A percentile compares a stretch with the other conserved stretches of the same genome.
These are phyloP conservation scores for Eristalinus sepulchralis DNA, from an alignment of 2,888 invertebrate species.

Conservation along the genomic window DNA sequence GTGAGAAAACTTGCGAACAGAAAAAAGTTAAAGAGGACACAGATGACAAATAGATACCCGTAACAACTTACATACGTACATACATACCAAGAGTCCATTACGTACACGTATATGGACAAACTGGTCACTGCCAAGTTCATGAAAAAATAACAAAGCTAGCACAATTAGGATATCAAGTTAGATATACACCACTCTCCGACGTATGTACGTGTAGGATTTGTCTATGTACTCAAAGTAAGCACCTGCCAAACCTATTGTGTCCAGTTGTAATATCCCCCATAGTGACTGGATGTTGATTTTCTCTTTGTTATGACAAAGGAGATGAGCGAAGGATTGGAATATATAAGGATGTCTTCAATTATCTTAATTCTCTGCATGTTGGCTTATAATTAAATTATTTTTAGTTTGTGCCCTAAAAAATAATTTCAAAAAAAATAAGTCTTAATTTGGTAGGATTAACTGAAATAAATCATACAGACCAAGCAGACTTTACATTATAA, in stretches of 20 bases:
- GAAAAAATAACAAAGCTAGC: conserved; percentile 54
- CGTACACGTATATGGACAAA: conserved; percentile 37
- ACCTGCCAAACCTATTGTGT: conserved; percentile 50
- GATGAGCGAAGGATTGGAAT: background rate
- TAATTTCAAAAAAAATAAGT: no score
- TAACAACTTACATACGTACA: conserved; percentile 29
- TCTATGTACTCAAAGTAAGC: conserved; percentile 31
- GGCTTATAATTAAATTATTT: background rate
- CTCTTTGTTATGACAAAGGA: conserved; percentile 50
- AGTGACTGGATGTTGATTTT: conserved; percentile 55
- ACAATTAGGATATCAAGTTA: conserved; percentile 49
- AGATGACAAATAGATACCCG: conserved; percentile 64
- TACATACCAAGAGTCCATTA: conserved; percentile 27
- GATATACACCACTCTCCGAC: conserved; percentile 33
- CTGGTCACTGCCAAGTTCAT: conserved; percentile 60
- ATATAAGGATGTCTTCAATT: background rate
- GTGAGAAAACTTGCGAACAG: conserved; percentile 55
- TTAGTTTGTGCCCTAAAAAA: no score
- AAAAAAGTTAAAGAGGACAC: conserved; percentile 63
- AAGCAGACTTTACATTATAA: no score
- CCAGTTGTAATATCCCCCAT: conserved; percentile 34
- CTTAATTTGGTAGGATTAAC: background rate
- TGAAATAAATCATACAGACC: no score
- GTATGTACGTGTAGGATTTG: conserved; percentile 18
- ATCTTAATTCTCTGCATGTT: background rate